Conservation (phyloP, 2,888 invertebrate species). For the Pyrgus malvae region DNA sequence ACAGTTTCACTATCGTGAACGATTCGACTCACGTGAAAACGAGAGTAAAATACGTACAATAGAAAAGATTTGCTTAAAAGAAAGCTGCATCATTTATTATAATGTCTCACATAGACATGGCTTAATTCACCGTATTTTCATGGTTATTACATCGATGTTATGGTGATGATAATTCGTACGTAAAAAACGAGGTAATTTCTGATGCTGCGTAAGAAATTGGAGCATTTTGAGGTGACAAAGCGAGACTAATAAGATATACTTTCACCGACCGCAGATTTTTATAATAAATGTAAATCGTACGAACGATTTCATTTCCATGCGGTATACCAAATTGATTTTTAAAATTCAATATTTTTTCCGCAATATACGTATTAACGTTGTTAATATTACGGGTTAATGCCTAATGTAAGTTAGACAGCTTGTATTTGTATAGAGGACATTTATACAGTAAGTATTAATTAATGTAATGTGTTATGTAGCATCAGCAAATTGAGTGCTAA, state of each 20-base stretch:
- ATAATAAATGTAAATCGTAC: constrained; percentile 5
- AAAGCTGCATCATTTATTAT: constrained; percentile 43
- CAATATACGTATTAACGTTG: no score
- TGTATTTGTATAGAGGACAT: no score
- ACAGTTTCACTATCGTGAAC: constrained; percentile 31
- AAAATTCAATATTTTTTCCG: no score
- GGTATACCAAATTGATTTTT: no score
- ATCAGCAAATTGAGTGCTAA: no score
- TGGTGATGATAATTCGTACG: constrained; percentile 7
- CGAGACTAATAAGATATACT: constrained; percentile 17
- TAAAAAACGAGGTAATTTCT: constrained; percentile 33
- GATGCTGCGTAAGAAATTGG: constrained; percentile 14
- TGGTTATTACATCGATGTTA: constrained; percentile 39
- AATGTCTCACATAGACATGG: constrained; percentile 37
- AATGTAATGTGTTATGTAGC: no score
- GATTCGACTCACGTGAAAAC: constrained; percentile 53
- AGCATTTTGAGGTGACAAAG: constrained; percentile 17
- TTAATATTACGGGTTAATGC: no score
- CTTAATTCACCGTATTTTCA: constrained; percentile 47
- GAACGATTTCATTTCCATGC: neutral
- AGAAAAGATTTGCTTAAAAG: constrained; percentile 35
- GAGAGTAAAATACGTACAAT: constrained; percentile 48
- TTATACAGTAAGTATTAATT: no score
- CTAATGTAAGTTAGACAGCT: no score
- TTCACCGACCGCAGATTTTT: constrained; percentile 19